phyloP scores from a whole-genome alignment of 1,140 invertebrate species.

The Temnothorax curvispinosus region DNA sequence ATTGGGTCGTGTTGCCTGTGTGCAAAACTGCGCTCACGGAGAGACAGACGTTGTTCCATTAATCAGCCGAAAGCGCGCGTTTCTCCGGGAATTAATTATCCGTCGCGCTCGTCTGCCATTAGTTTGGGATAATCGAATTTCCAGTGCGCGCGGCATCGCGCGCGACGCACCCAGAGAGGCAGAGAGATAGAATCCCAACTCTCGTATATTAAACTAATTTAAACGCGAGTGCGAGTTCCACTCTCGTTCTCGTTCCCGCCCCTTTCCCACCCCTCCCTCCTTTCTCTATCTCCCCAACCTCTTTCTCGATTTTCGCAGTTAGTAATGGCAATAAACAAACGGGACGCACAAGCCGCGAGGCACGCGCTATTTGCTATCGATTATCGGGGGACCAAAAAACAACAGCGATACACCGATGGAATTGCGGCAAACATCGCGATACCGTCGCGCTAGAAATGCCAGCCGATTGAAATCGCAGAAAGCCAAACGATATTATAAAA shows the following conservation, averaged over 20 bases:
- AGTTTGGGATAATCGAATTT: conserved; percentile 58
- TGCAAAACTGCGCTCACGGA: background rate
- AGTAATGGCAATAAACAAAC: conserved; percentile 53
- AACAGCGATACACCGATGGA: conserved; percentile 26
- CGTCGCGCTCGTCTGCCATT: conserved; percentile 39
- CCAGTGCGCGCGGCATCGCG: background rate
- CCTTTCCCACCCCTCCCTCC: background rate
- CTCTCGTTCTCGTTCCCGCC: conserved; percentile 12
- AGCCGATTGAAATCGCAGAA: conserved; percentile 55
- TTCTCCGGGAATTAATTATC: conserved; percentile 52
- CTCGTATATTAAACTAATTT: conserved; percentile 57
- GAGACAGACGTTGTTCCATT: conserved; percentile 37
- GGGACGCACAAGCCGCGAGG: conserved; percentile 44
- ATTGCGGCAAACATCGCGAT: conserved; percentile 52
- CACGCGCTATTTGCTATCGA: conserved; percentile 58
- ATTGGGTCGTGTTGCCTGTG: background rate
- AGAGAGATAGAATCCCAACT: background rate
- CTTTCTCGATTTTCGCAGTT: conserved; percentile 8
- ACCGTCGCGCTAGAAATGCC: conserved; percentile 13
- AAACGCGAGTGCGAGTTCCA: conserved; percentile 17
- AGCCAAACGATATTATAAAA: conserved; percentile 63
- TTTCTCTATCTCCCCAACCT: background rate
- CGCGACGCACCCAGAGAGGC: background rate
- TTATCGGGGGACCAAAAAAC: conserved; percentile 35
- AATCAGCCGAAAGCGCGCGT: conserved; percentile 33